These are phyloP conservation scores for Pachliopta kotzebuea DNA, from an alignment of 2,888 invertebrate genomes.

Conservation along the genomic window DNA sequence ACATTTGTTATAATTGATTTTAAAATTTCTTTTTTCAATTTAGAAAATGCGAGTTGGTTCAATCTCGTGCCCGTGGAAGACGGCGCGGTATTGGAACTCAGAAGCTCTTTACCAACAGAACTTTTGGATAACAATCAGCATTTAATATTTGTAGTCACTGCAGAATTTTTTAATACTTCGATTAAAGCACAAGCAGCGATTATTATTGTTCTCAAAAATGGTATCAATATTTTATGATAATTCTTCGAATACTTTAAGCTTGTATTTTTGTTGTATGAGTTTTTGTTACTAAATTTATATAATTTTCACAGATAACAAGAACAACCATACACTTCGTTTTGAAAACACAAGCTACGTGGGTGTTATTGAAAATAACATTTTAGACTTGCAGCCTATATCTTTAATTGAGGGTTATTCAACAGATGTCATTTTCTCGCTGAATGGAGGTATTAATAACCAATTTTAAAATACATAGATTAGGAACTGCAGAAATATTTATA, in stretches of 20 bases:
- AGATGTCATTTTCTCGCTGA: slow-evolving; percentile 39
- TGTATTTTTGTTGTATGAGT: slow-evolving; percentile 1
- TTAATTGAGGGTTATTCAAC: slow-evolving; percentile 40
- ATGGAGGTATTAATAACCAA: slow-evolving; percentile 39
- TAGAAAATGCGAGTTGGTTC: slow-evolving; percentile 21
- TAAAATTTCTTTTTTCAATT: not conserved
- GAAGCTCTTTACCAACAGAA: slow-evolving; percentile 12
- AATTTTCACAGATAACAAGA: slow-evolving; percentile 34
- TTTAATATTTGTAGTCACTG: slow-evolving; percentile 28
- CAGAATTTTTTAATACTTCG: slow-evolving; percentile 25
- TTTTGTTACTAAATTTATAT: not conserved
- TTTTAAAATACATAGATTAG: not conserved
- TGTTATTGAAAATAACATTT: slow-evolving; percentile 33
- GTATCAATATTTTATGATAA: slow-evolving; percentile 2
- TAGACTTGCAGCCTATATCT: slow-evolving; percentile 38
- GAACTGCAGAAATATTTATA: not conserved
- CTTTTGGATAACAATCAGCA: slow-evolving; percentile 13
- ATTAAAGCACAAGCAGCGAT: slow-evolving; percentile 23
- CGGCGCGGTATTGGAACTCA: slow-evolving; percentile 8
- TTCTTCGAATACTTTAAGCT: not conserved
- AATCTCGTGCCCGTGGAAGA: not conserved
- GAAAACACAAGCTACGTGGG: slow-evolving; percentile 41
- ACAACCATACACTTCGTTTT: slow-evolving; percentile 38
- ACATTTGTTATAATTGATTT: not conserved
- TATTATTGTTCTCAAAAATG: slow-evolving; percentile 2